Conservation (phyloP, 2,113 vertebrate genomes). For the Mesitornis unicolor region DNA sequence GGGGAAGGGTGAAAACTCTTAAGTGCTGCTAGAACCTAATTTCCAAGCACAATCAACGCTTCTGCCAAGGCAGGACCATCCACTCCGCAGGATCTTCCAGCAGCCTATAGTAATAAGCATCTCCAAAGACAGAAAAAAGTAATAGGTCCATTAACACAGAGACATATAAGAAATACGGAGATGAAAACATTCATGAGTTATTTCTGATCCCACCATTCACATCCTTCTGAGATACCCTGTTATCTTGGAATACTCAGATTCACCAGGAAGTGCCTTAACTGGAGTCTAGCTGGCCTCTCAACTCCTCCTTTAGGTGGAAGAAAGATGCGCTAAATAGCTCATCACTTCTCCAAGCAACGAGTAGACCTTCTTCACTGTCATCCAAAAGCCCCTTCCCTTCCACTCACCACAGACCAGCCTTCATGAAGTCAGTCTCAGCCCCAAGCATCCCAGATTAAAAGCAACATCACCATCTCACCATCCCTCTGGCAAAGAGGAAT, state of each 20-base stretch:
- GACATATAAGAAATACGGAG: neutral
- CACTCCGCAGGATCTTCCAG: neutral
- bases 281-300: neutral
- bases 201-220: neutral
- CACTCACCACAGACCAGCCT: neutral
- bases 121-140: neutral
- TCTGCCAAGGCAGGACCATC: neutral
- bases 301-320: neutral
- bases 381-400: neutral
- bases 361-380: neutral
- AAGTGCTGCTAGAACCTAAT: neutral
- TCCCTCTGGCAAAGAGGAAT: neutral
- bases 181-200: neutral
- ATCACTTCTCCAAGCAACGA: neutral
- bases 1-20: neutral
- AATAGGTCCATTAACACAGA: neutral
- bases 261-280: neutral
- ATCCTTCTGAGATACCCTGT: neutral
- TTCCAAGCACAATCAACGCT: neutral
- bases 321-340: neutral
- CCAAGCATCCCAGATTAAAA: neutral
- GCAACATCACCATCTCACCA: neutral
- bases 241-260: neutral
- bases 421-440: neutral
- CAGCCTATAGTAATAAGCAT: neutral